Evolutionary conservation across 2,113 vertebrate species (phyloP), one percentile per base, ranked within the genome.

Genomic region (Anarhynchus alexandrinus): DNA sequence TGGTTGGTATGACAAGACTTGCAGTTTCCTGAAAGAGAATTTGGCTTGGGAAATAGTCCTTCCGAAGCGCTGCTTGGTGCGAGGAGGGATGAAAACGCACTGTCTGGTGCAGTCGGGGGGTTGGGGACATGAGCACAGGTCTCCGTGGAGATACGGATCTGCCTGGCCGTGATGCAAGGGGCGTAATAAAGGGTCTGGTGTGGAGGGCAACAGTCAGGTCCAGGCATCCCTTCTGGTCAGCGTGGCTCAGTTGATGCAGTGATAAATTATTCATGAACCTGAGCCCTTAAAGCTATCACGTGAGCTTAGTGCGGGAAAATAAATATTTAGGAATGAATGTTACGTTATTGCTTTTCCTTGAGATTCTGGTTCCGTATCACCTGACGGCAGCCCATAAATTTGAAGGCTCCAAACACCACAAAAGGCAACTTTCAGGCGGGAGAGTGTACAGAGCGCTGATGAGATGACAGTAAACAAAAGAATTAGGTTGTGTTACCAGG

Each of bases 91-190:
- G 42, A 38, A 21, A 72, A 55, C 2, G 0, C 30, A 0, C 8
- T 2, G 11, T 10, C 59, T n/a, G 3, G 47, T 26, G 52, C 25
- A 4, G 1, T 10, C 30, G 2, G 10, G 2, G 67, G 15, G 36
- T 2, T 19, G 10, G 42, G 80, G 25, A 22, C 19, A 9, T 0
- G 17, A 71, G 26, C 47, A 3, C 4, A 9, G 40, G 15, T 55
- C 49, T 36, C 34, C 1, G 10, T 0, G 2, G 67, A 40, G 61
- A 19, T 64, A 40, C 4, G 16, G 36, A 29, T 64, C 43, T 38
- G 49, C 70, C 5, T 21, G 38, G 19, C 3, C 15, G 1, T 1
- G 21, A 22, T 9, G 16, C 21, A 6, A 9, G 0, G 0, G 57
- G 30, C 2, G 9, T 11, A 10, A 65, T 3, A 13, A 20, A 2